phyloP scores from a whole-genome alignment of 2,888 invertebrate species.

The Glaucopsyche alexis region DNA sequence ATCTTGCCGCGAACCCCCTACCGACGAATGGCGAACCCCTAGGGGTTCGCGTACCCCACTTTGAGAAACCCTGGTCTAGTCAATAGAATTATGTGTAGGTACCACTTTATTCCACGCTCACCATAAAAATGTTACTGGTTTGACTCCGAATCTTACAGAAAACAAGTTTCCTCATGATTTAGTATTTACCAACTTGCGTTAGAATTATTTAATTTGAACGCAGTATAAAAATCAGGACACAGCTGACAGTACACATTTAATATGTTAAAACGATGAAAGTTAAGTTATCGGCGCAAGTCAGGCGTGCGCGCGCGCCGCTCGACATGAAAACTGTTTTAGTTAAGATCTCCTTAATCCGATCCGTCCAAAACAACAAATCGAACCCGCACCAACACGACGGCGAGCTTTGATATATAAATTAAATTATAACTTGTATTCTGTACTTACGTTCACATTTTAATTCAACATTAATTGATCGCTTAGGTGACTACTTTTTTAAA shows the following conservation, averaged over 20 bases:
- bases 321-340: slow-evolving; percentile 42
- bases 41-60: too few species aligned
- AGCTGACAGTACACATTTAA: slow-evolving; percentile 13
- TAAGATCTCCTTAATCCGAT: slow-evolving; percentile 28
- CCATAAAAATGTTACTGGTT: too few species aligned
- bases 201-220: not conserved
- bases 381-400: slow-evolving; percentile 31
- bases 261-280: slow-evolving; percentile 28
- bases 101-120: too few species aligned
- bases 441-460: too few species aligned
- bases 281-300: slow-evolving; percentile 28
- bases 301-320: slow-evolving; percentile 27
- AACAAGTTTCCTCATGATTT: not conserved
- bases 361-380: slow-evolving; percentile 32
- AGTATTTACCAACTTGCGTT: not conserved
- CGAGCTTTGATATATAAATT: slow-evolving; percentile 24
- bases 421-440: not conserved
- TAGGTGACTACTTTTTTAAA: too few species aligned
- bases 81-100: too few species aligned
- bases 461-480: too few species aligned
- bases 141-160: too few species aligned
- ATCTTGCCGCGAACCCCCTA: too few species aligned
- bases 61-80: too few species aligned
- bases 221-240: slow-evolving; percentile 5
- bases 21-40: too few species aligned